phyloP scores from a whole-genome alignment of 2,113 vertebrate genomes.

The Odontesthes bonariensis region DNA sequence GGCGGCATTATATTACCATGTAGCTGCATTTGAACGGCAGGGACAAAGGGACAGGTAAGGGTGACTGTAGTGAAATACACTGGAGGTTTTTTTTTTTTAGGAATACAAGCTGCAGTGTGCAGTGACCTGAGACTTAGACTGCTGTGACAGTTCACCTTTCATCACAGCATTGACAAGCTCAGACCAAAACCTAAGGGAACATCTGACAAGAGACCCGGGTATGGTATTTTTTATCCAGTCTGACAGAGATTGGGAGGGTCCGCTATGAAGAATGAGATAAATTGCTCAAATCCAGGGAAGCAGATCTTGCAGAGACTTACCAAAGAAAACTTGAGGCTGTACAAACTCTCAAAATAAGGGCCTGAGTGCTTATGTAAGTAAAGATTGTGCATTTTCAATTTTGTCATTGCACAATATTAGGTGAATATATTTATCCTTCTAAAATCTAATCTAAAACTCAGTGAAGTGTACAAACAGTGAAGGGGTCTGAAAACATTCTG shows the following conservation, averaged over 20 bases:
- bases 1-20: background rate
- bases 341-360: background rate
- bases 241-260: constrained; percentile 4
- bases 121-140: constrained; percentile 7
- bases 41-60: background rate
- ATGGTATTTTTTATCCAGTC: background rate
- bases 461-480: background rate
- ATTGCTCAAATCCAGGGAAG: background rate
- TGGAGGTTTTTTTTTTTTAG: background rate
- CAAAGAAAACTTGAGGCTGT: background rate
- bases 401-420: background rate
- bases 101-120: constrained; percentile 1
- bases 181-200: constrained; percentile 11
- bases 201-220: background rate
- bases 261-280: background rate
- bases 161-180: background rate
- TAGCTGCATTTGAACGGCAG: background rate
- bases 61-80: background rate
- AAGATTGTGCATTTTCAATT: background rate
- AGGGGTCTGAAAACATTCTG: background rate
- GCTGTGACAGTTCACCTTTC: constrained; percentile 21
- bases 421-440: background rate
- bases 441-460: background rate
- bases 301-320: background rate
- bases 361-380: background rate